Percentiles rank a stretch among this genome's conserved stretches.
Evolutionary conservation across 2,797 vertebrate genomes (phyloP).

Genomic region (Heterohyrax brucei): DNA sequence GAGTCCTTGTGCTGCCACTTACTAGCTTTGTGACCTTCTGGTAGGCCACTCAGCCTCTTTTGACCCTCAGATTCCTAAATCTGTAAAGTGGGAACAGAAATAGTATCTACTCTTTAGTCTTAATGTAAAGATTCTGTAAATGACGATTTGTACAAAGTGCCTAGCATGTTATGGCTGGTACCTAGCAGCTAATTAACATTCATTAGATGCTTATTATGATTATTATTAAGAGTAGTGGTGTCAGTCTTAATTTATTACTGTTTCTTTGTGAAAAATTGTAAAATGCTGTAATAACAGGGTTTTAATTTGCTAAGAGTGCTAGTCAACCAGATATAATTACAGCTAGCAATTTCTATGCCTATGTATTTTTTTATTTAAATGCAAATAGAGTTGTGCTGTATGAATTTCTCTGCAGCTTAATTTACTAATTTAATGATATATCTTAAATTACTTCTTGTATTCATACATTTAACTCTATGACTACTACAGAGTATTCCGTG

Average conservation of each 20-base stretch:
- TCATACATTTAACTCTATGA: neutral
- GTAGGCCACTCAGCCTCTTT: neutral
- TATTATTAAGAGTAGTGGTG: constrained; percentile 40
- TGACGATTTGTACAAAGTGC: neutral
- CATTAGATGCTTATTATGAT: neutral
- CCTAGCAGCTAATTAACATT: constrained; percentile 47
- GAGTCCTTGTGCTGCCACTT: constrained; percentile 10
- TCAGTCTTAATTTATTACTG: constrained; percentile 41
- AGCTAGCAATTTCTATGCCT: constrained; percentile 30
- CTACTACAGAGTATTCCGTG: constrained; percentile 1
- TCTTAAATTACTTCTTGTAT: constrained; percentile 11
- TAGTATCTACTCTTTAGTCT: neutral
- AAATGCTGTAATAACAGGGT: constrained; percentile 61
- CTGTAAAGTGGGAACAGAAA: constrained; percentile 53
- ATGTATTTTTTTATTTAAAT: neutral
- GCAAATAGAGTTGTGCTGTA: neutral
- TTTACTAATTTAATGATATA: constrained; percentile 37
- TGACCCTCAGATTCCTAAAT: constrained; percentile 17
- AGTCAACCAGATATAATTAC: constrained; percentile 21
- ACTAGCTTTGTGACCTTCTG: constrained; percentile 14
- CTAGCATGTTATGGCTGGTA: constrained; percentile 17
- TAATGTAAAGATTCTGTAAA: constrained; percentile 18
- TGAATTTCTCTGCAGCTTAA: constrained; percentile 35
- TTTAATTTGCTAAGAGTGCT: constrained; percentile 11
- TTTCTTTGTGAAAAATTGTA: constrained; percentile 49